These are phyloP conservation scores for Uromys caudimaculatus DNA, from an alignment of 2,797 vertebrate species.

Conservation along the genomic window DNA sequence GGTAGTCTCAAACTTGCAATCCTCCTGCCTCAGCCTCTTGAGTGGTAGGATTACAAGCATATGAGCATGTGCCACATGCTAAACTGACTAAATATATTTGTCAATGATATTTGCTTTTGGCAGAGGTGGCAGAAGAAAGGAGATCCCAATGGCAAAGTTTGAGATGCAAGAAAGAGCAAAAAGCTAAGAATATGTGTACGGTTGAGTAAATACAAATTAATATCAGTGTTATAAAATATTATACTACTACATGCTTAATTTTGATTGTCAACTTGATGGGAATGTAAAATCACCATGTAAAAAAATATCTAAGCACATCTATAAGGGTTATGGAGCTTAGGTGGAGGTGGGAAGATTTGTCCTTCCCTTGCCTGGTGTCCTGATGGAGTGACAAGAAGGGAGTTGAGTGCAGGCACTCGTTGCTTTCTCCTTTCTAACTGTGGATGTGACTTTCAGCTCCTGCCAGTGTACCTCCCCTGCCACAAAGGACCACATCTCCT, in stretches of 20 bases:
- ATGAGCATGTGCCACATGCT: background rate
- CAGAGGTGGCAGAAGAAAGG: background rate
- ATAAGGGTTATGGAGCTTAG: background rate
- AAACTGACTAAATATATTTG: background rate
- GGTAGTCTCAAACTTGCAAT: background rate
- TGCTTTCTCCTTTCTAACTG: background rate
- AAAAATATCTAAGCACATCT: background rate
- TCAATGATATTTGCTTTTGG: background rate
- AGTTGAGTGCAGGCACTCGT: background rate
- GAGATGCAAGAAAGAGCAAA: background rate
- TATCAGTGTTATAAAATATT: background rate
- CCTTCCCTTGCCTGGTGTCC: background rate
- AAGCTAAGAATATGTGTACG: background rate
- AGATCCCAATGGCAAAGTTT: background rate
- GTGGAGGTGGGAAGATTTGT: background rate
- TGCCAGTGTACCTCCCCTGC: background rate
- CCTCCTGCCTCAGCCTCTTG: background rate
- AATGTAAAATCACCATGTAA: background rate
- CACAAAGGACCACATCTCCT: background rate
- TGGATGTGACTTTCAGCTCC: background rate
- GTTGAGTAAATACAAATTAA: background rate
- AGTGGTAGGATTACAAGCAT: background rate
- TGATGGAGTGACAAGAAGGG: background rate
- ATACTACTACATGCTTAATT: too few relatives aligned
- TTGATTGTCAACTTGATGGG: background rate